A percentile compares a stretch with the other conserved stretches of the same genome.
These are phyloP conservation scores for Calameuta pallipes DNA, from an alignment of 2,888 invertebrate species.

Conservation along the genomic window DNA sequence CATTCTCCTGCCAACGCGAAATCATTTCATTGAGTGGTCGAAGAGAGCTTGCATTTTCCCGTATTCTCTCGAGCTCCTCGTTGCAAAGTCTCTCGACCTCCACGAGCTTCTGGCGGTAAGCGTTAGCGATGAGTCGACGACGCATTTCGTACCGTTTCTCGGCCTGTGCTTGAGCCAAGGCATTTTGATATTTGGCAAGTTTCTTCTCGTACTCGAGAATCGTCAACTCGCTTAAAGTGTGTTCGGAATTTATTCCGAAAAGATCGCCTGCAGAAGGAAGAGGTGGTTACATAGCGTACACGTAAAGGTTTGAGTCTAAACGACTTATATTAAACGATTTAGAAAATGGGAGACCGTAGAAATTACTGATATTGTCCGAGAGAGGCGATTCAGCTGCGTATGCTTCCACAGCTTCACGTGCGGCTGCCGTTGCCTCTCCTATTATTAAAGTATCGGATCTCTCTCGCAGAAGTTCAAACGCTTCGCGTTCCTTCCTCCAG, in stretches of 20 bases:
- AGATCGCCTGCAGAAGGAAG: constrained; percentile 26
- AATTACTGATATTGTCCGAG: constrained; percentile 33
- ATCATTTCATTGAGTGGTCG: constrained; percentile 62
- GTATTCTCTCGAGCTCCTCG: constrained; percentile 62
- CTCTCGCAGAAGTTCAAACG: constrained; percentile 41
- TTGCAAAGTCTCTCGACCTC: constrained; percentile 66
- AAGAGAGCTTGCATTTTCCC: constrained; percentile 58
- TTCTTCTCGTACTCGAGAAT: constrained; percentile 54
- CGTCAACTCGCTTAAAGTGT: constrained; percentile 41
- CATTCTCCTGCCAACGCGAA: constrained; percentile 57
- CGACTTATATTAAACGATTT: background rate
- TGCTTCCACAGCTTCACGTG: constrained; percentile 46
- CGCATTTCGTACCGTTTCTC: constrained; percentile 56
- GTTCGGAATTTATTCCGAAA: constrained; percentile 38
- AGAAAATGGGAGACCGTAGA: background rate
- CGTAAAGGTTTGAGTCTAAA: background rate
- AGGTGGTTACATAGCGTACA: background rate
- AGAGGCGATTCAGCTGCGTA: constrained; percentile 48
- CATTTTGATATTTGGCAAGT: constrained; percentile 55
- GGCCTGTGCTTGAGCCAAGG: constrained; percentile 49
- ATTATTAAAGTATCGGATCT: constrained; percentile 37
- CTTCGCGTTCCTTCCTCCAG: constrained; percentile 61
- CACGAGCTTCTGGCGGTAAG: constrained; percentile 59
- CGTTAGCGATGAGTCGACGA: constrained; percentile 58
- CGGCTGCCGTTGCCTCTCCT: constrained; percentile 50